phyloP scores from a whole-genome alignment of 2,888 invertebrate species.

The Cephalotes varians region DNA sequence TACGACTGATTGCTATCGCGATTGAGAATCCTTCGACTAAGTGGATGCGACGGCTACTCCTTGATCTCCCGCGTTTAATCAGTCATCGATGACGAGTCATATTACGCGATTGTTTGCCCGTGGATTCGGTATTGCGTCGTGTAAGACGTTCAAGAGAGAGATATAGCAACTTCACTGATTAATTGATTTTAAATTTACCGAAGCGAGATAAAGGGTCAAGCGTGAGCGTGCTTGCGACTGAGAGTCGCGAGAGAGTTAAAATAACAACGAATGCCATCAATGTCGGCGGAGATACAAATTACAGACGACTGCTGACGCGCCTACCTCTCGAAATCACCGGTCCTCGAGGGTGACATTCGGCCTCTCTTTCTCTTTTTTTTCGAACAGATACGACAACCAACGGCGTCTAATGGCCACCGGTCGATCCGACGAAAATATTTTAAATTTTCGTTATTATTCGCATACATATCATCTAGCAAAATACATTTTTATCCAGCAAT shows the following conservation, averaged over 20 bases:
- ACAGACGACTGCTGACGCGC: conserved; percentile 79
- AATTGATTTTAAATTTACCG: conserved; percentile 20
- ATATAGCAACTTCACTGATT: neutral
- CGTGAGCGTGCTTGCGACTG: conserved; percentile 13
- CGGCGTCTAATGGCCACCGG: conserved; percentile 48
- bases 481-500: conserved; percentile 42
- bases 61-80: conserved; percentile 44
- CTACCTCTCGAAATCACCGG: conserved; percentile 72
- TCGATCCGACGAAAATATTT: conserved; percentile 1
- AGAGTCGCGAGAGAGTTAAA: conserved; percentile 61
- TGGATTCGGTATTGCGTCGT: conserved; percentile 60
- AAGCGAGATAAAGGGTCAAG: neutral
- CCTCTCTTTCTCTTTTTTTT: conserved; percentile 54
- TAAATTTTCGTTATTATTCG: conserved; percentile 21
- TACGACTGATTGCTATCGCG: conserved; percentile 51
- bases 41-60: conserved; percentile 53
- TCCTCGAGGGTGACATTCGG: conserved; percentile 80
- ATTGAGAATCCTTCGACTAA: conserved; percentile 55
- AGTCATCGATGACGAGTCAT: conserved; percentile 47
- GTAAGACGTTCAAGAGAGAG: conserved; percentile 37
- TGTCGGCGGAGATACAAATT: conserved; percentile 83
- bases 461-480: conserved; percentile 3
- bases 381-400: conserved; percentile 51
- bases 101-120: conserved; percentile 61
- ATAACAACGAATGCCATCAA: conserved; percentile 81